These are phyloP conservation scores for Trachymyrmex septentrionalis DNA, from an alignment of 1,140 invertebrate genomes.

Conservation along the genomic window DNA sequence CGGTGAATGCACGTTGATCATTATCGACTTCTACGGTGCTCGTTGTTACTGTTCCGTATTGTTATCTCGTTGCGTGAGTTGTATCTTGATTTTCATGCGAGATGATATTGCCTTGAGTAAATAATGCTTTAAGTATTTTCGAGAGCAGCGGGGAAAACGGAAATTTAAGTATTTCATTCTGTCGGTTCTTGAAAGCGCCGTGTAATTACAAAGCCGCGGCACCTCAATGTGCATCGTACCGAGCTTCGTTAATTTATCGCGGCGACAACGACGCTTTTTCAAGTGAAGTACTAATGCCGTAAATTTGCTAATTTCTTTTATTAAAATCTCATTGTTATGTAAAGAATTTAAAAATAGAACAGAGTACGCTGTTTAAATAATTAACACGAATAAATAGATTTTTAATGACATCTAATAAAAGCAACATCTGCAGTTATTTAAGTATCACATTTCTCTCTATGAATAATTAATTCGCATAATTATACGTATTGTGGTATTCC, in stretches of 20 bases:
- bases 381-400: neutral
- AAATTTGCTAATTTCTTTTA: constrained; percentile 7
- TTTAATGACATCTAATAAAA: constrained; percentile 21
- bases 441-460: neutral
- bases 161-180: constrained; percentile 39
- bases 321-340: constrained; percentile 2
- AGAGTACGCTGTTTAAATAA: neutral
- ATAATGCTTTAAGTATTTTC: constrained; percentile 44
- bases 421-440: constrained; percentile 26
- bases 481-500: neutral
- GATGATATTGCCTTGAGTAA: constrained; percentile 27
- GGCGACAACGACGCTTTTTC: neutral
- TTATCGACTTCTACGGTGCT: constrained; percentile 38
- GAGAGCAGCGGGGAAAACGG: neutral
- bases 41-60: constrained; percentile 20
- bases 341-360: neutral
- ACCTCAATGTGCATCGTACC: constrained; percentile 11
- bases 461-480: constrained; percentile 12
- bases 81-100: neutral
- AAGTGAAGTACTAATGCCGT: neutral
- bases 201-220: constrained; percentile 25
- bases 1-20: constrained; percentile 43
- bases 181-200: neutral
- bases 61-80: constrained; percentile 57
- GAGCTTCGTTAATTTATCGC: constrained; percentile 22